Conservation (phyloP, 2,113 vertebrate genomes). For the Lasiurus cinereus region DNA sequence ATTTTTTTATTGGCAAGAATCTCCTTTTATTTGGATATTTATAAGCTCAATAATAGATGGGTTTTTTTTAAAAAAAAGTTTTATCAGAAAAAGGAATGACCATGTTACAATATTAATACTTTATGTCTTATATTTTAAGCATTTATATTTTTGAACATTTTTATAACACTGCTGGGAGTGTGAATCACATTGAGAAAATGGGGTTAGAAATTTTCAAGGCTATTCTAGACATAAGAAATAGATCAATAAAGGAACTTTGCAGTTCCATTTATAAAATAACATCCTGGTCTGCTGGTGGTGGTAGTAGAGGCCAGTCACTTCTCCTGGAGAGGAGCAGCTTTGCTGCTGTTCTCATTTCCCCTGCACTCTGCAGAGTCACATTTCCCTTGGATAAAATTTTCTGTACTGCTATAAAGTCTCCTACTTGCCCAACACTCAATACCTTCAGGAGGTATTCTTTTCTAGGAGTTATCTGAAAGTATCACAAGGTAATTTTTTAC, state of each 20-base stretch:
- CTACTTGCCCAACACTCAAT: background rate
- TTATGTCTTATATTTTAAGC: background rate
- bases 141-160: background rate
- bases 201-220: background rate
- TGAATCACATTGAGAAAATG: background rate
- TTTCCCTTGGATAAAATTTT: background rate
- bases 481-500: background rate
- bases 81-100: background rate
- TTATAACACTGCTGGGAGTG: background rate
- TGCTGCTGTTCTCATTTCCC: background rate
- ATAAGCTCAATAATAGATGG: background rate
- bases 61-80: background rate
- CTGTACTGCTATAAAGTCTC: background rate
- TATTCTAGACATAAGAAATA: background rate
- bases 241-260: background rate
- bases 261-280: background rate
- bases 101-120: background rate
- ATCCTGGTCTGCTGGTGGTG: background rate
- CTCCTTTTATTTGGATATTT: background rate
- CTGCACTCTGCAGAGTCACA: fast-evolving
- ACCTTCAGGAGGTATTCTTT: background rate
- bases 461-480: background rate
- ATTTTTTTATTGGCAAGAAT: background rate
- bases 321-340: background rate
- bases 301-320: background rate